Evolutionary conservation across 1,140 invertebrate genomes (phyloP), one percentile per base, ranked within the genome.

Genomic region (Spodoptera litura): DNA sequence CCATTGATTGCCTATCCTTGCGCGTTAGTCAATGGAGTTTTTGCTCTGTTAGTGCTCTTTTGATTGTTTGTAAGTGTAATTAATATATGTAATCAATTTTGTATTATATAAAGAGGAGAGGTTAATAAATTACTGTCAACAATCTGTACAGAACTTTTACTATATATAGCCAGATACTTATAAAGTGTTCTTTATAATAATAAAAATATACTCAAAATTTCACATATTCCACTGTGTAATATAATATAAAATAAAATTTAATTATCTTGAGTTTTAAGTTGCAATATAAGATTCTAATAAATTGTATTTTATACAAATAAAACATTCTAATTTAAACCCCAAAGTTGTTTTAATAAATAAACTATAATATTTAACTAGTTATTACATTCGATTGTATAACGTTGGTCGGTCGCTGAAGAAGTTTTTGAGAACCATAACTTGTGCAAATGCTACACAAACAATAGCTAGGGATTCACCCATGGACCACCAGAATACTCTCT

Each of bases 1-100:
- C 96, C 98, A 5, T 95, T 99, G 1, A 98, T 99, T 68, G 98
- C 98, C 15, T 99, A 99, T 95, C 99, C 99, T 5, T 99, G 99
- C 95, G 96, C 97, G 61, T 95, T 99, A 64, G 96, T 99, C n/a
- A 99, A 99, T 95, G 98, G 98, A 53, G 98, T 99, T 2, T 99
- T 99, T 95, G 98, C 98, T 44, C 95, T 99, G 51, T 96, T 99
- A 80, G 97, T 99, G 56, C 96, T 99, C 84, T 99, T 99, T 95
- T 99, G 96, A 97, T 80, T 79, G 71, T 58, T 79, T 75, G 70
- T 59, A n/a, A 52, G 12, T 52, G 3, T 52, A 62, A 62, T 13
- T 4, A n/a, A 38, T 35, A 38, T 13, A 62, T 35, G 13, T 35
- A 5, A 38, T 62, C 8, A 12, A 62, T 35, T 31, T 44, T 44